These are phyloP conservation scores for Caenorhabditis becei DNA, from an alignment of 2,888 invertebrate genomes.

Conservation along the genomic window DNA sequence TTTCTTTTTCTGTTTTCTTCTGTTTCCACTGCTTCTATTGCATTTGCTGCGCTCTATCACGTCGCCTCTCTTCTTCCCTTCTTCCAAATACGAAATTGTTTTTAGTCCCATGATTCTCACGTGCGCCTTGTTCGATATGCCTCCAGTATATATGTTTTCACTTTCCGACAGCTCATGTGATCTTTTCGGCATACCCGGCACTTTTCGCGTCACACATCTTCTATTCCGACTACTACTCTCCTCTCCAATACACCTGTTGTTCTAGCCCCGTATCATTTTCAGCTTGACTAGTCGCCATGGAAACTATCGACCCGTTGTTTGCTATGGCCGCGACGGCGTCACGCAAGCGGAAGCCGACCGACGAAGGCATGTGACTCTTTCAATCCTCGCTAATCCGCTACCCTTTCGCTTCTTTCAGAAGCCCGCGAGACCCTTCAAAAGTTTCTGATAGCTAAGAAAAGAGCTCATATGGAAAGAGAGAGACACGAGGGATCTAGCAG, in stretches of 20 bases:
- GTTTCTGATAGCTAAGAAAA: conserved; percentile 23
- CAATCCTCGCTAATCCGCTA: neutral
- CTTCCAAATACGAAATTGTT: neutral
- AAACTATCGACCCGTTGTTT: neutral
- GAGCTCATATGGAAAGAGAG: neutral
- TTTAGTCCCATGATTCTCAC: conserved; percentile 36
- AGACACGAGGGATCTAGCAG: neutral
- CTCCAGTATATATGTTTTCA: conserved; percentile 36
- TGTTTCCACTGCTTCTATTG: neutral
- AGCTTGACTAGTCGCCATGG: conserved; percentile 17
- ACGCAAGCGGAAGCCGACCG: conserved; percentile 27
- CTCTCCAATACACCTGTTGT: neutral
- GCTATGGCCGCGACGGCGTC: neutral
- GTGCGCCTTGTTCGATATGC: conserved; percentile 26
- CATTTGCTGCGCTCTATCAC: neutral
- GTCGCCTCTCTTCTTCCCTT: conserved; percentile 3
- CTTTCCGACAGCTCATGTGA: conserved; percentile 57
- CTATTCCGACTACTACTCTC: no score
- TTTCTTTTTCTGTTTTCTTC: neutral
- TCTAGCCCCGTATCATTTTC: neutral
- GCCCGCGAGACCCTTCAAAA: conserved; percentile 17
- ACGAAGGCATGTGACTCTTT: conserved; percentile 24
- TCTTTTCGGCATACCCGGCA: conserved; percentile 30
- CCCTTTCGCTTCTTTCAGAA: conserved; percentile 21
- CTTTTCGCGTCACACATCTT: neutral